Evolutionary conservation across 2,888 invertebrate genomes (phyloP), one percentile per base, ranked within the genome.

Genomic region (Himalopsyche japonica): DNA sequence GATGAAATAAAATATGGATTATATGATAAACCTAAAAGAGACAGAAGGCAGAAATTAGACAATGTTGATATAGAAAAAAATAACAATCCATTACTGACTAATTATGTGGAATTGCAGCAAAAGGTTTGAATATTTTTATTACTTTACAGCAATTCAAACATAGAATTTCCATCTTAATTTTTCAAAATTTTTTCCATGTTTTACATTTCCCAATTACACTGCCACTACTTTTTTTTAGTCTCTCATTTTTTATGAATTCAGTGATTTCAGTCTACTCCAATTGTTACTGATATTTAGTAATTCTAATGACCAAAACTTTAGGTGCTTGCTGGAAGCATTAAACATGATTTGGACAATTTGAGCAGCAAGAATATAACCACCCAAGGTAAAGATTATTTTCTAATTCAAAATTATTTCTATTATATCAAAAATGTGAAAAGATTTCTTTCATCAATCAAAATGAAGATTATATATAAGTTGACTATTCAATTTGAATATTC

Each of bases 1-100:
- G 95, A 95, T 88, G 94, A 95, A 89, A 92, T 93, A 80, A 95
- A 95, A 88, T 95, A 95, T 88, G 94, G 82, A 76, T 34, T 83
- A 10, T 83, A 83, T 8, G 83, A 80, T 32, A 79, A 76, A 48
- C 18, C 49, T n/a, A 82, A 78, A 48, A 77, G 49, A 37, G 27
- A 57, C 24, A 20, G 57, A 57, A 57, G 57, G 7, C 57, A 57
- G 57, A 57, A 7, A 10, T 57, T 24, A 57, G 57, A 57, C 8
- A 24, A 57, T 57, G 20, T 24, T n/a, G 57, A 57, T 20, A 5
- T 1, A 57, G 57, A 57, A n/a, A 57, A 57, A 24, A 57, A 57
- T 57, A 57, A 20, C 57, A 57, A 20, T 7, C 10, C 10, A 3
- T 20, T 7, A 20, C 1, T 57, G 57, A 8, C 57, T 20, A 57